A percentile compares a stretch with the other conserved stretches of the same genome.
These are phyloP conservation scores for Tor tambroides DNA, from an alignment of 2,113 vertebrate genomes.

Conservation along the genomic window DNA sequence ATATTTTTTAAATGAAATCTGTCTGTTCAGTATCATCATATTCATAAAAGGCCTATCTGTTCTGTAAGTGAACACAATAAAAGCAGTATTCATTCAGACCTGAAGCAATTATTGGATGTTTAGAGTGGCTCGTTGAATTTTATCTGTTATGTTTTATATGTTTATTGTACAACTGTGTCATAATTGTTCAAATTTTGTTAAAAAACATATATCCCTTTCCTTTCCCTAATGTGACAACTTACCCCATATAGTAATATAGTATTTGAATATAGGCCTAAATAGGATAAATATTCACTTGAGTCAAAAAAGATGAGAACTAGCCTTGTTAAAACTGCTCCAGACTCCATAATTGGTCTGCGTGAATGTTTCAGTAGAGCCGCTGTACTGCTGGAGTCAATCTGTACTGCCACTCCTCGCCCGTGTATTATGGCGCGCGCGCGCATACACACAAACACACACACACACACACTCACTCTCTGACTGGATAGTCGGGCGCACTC, in stretches of 20 bases:
- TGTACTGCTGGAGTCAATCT: conserved; percentile 30
- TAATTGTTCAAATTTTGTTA: neutral
- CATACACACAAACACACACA: neutral
- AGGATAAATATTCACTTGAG: neutral
- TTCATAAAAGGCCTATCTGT: neutral
- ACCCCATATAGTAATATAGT: too few relatives aligned
- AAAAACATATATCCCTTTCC: neutral
- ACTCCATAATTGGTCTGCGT: neutral
- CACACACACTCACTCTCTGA: neutral
- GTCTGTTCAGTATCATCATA: neutral
- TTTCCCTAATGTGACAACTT: neutral
- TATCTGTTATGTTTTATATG: too few relatives aligned
- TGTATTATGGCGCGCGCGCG: conserved; percentile 34
- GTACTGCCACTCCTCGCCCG: conserved; percentile 62
- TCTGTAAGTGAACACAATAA: neutral
- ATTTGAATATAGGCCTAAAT: neutral
- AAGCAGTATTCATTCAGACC: neutral
- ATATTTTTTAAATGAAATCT: neutral
- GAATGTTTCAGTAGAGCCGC: neutral
- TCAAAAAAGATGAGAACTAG: neutral
- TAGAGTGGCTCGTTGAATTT: too few relatives aligned
- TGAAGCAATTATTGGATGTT: too few relatives aligned
- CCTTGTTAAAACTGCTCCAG: neutral
- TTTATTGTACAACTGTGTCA: neutral
- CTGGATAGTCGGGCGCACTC: conserved; percentile 41